These are phyloP conservation scores for Pteromalus puparum DNA, from an alignment of 1,140 invertebrate genomes.

Conservation along the genomic window DNA sequence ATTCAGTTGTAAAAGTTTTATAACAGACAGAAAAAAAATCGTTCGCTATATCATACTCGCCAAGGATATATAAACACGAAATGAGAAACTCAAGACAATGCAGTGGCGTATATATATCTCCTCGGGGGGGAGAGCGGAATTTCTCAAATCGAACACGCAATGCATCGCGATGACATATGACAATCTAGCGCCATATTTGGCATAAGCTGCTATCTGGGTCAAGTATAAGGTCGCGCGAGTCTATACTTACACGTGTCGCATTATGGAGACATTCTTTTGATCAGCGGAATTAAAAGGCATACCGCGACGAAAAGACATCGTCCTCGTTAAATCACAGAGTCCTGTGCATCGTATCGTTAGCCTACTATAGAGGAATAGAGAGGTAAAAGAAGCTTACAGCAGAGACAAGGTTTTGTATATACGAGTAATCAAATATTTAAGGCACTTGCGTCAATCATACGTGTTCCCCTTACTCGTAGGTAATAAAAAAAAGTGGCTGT, in stretches of 20 bases:
- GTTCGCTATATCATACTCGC: too few relatives aligned
- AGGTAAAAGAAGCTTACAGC: background rate
- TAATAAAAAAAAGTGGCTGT: too few relatives aligned
- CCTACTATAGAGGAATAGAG: background rate
- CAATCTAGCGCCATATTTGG: background rate
- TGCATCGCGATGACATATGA: background rate
- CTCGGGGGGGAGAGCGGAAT: too few relatives aligned
- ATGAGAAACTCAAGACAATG: too few relatives aligned
- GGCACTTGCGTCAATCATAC: background rate
- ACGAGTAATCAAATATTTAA: background rate
- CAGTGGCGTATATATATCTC: too few relatives aligned
- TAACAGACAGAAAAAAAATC: too few relatives aligned
- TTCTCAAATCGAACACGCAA: background rate
- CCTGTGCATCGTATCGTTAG: background rate
- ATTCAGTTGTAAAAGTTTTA: too few relatives aligned
- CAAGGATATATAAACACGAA: too few relatives aligned
- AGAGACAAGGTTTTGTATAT: background rate
- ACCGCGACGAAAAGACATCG: background rate
- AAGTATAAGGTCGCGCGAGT: constrained; percentile 27
- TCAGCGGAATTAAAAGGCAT: constrained; percentile 15
- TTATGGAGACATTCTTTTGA: constrained; percentile 6
- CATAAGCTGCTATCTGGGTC: constrained; percentile 1
- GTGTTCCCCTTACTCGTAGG: too few relatives aligned
- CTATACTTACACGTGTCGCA: background rate
- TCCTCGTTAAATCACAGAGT: background rate